A percentile compares a stretch with the other conserved stretches of the same genome.
These are phyloP conservation scores for Tarsius wallacei DNA, from an alignment of 2,797 vertebrate genomes.

Conservation along the genomic window DNA sequence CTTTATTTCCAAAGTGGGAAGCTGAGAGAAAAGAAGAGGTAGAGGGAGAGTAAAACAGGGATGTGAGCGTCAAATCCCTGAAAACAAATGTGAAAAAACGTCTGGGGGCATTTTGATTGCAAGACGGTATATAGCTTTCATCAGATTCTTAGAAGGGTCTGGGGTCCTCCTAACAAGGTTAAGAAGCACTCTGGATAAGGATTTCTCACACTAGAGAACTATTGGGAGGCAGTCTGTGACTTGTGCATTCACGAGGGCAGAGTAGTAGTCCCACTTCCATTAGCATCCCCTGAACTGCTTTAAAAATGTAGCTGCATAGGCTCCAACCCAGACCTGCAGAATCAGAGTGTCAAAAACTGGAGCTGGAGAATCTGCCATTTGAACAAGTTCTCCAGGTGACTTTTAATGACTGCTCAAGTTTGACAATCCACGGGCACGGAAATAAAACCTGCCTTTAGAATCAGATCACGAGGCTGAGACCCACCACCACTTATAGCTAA, in stretches of 20 bases:
- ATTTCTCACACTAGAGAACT: neutral
- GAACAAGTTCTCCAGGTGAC: neutral
- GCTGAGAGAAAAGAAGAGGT: neutral
- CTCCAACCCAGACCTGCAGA: neutral
- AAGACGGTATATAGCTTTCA: neutral
- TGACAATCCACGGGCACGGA: neutral
- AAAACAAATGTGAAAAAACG: slow-evolving; percentile 16
- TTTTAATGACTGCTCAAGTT: neutral
- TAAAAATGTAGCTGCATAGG: neutral
- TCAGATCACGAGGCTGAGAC: neutral
- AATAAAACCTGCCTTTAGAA: neutral
- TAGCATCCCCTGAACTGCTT: neutral
- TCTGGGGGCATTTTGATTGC: neutral
- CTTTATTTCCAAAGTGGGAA: slow-evolving; percentile 23
- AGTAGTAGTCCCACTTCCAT: neutral
- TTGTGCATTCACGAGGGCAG: neutral
- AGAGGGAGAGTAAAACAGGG: neutral
- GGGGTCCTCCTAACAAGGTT: neutral
- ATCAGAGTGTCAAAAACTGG: neutral
- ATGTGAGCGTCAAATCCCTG: neutral
- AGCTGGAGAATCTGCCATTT: neutral
- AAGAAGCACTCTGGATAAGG: neutral
- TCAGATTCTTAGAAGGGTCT: neutral
- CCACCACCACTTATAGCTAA: neutral
- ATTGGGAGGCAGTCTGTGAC: neutral